Conservation (phyloP, 2,113 vertebrate species). For the Atrichornis clamosus region DNA sequence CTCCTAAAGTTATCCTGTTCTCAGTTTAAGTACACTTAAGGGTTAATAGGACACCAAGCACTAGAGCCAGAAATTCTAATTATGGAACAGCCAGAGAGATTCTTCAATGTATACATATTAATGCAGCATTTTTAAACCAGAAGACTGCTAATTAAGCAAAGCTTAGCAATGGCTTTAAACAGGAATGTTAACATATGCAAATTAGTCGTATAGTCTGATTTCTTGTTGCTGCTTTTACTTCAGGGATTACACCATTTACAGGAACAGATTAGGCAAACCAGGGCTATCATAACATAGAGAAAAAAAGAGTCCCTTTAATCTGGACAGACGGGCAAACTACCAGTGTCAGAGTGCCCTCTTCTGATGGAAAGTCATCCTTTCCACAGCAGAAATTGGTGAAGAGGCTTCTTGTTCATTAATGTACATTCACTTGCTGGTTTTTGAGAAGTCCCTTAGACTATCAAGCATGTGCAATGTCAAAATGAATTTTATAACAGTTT, state of each 20-base stretch:
- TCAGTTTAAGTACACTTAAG: constrained; percentile 25
- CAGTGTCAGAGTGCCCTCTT: constrained; percentile 60
- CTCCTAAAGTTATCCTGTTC: neutral
- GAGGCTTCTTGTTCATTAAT: neutral
- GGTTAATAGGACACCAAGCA: constrained; percentile 40
- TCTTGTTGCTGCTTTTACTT: constrained; percentile 49
- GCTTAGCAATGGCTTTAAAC: constrained; percentile 70
- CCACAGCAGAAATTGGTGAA: neutral
- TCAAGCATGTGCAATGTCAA: neutral
- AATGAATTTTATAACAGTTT: neutral
- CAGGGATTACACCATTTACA: constrained; percentile 66
- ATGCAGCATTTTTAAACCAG: constrained; percentile 63
- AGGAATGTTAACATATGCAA: constrained; percentile 70
- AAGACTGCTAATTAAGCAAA: constrained; percentile 70
- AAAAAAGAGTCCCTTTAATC: neutral
- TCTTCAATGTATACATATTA: constrained; percentile 65
- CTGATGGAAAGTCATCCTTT: neutral
- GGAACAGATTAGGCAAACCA: constrained; percentile 63
- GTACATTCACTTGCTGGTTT: neutral
- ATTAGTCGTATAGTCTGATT: constrained; percentile 56
- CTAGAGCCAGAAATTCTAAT: constrained; percentile 50
- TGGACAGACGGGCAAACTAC: neutral
- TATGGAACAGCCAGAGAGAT: constrained; percentile 47
- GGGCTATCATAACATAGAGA: neutral
- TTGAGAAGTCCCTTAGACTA: neutral